These are phyloP conservation scores for Rhogogaster chlorosoma DNA, from an alignment of 2,888 invertebrate species.

Conservation along the genomic window DNA sequence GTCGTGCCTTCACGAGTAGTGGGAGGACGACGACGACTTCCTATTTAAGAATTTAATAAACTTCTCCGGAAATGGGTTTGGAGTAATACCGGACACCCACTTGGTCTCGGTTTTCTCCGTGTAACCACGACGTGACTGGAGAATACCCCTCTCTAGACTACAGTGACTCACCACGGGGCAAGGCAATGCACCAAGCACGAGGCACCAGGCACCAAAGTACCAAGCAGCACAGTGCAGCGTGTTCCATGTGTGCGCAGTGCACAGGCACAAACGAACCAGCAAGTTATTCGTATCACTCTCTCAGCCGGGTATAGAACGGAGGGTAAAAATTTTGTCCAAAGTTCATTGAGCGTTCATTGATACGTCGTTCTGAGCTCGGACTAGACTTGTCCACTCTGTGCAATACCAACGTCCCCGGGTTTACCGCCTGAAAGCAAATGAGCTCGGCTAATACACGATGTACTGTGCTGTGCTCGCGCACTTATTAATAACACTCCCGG, in stretches of 20 bases:
- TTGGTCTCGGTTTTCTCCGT: not conserved
- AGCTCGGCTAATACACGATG: slow-evolving; percentile 28
- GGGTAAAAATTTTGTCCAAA: slow-evolving; percentile 61
- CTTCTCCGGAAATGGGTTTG: not conserved
- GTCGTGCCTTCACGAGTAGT: not conserved
- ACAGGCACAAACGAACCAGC: not conserved
- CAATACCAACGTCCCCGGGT: not conserved
- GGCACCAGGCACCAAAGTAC: not conserved
- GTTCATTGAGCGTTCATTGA: slow-evolving; percentile 68
- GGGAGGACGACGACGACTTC: not conserved
- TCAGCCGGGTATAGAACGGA: not conserved
- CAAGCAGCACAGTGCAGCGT: no score
- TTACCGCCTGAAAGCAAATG: slow-evolving; percentile 50
- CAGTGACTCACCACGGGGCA: not conserved
- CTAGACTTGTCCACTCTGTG: slow-evolving; percentile 56
- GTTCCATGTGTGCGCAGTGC: not conserved
- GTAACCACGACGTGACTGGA: not conserved
- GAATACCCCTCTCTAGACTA: not conserved
- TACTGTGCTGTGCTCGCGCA: not conserved
- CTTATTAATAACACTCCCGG: slow-evolving; percentile 29
- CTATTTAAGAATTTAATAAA: slow-evolving; percentile 15
- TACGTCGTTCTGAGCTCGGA: slow-evolving; percentile 53
- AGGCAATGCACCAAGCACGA: not conserved
- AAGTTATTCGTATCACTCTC: not conserved
- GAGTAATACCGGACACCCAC: slow-evolving; percentile 33